These are phyloP conservation scores for Melieria crassipennis DNA, from an alignment of 2,888 invertebrate species.

Conservation along the genomic window DNA sequence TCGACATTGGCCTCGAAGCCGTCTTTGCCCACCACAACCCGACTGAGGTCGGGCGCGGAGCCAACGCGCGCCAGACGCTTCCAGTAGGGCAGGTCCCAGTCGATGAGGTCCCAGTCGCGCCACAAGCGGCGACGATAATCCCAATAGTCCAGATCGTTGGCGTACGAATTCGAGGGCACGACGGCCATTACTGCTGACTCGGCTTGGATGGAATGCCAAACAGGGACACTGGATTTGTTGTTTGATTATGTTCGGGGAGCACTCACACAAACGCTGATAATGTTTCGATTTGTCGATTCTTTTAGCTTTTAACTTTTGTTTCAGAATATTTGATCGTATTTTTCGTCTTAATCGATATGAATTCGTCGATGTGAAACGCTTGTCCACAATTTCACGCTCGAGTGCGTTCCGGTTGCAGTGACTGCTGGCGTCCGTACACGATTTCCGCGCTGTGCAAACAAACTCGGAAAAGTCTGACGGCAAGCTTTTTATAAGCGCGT, in stretches of 20 bases:
- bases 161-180: constrained; percentile 54
- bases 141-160: constrained; percentile 62
- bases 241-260: background rate
- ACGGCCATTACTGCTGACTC: constrained; percentile 52
- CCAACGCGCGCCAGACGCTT: constrained; percentile 62
- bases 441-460: constrained; percentile 60
- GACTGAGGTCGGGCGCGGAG: constrained; percentile 63
- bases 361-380: too few relatives aligned
- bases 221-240: background rate
- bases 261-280: background rate
- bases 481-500: constrained; percentile 56
- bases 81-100: constrained; percentile 62
- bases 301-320: background rate
- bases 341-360: constrained; percentile 2
- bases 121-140: constrained; percentile 62
- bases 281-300: background rate
- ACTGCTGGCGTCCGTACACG: constrained; percentile 55
- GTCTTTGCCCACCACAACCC: constrained; percentile 69
- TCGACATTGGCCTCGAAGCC: constrained; percentile 76
- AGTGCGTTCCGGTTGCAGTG: constrained; percentile 35
- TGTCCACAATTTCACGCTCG: constrained; percentile 12
- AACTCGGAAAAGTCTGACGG: constrained; percentile 53
- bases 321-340: background rate
- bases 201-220: background rate
- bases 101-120: constrained; percentile 62